Evolutionary conservation across 2,797 vertebrate genomes (phyloP).

Genomic region (Anolis apletophallus): DNA sequence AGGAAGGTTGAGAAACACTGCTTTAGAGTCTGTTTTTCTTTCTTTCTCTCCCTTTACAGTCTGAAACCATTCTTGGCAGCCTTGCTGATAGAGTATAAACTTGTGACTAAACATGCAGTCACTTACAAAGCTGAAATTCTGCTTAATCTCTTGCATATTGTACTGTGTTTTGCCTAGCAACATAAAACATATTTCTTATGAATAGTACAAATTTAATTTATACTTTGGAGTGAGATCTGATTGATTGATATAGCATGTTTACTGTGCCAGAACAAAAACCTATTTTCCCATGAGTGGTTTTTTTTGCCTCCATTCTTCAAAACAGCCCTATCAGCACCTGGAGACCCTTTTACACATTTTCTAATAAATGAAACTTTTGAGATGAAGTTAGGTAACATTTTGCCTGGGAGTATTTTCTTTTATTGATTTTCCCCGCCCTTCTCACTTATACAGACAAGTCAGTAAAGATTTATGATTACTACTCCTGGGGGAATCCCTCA

Average conservation of each 20-base stretch:
- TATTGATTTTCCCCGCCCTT: constrained; percentile 64
- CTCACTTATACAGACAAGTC: constrained; percentile 68
- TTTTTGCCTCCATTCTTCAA: constrained; percentile 46
- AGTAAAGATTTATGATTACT: constrained; percentile 73
- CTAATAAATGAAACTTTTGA: constrained; percentile 71
- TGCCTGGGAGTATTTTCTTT: constrained; percentile 71
- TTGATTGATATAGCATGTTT: constrained; percentile 51
- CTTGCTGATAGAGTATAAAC: background rate
- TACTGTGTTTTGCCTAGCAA: background rate
- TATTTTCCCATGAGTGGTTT: constrained; percentile 58
- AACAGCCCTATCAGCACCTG: constrained; percentile 52
- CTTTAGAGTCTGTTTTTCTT: too few species aligned
- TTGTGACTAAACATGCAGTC: background rate
- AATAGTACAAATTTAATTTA: constrained; percentile 23
- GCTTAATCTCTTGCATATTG: background rate
- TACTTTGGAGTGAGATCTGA: constrained; percentile 16
- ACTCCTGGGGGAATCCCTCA: constrained; percentile 56
- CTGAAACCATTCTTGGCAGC: background rate
- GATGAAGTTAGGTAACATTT: constrained; percentile 67
- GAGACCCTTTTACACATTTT: constrained; percentile 53
- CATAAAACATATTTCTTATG: background rate
- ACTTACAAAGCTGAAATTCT: background rate
- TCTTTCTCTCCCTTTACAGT: too few species aligned
- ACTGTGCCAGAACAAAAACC: constrained; percentile 29
- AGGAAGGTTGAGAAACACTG: too few species aligned